These are phyloP conservation scores for Saguinus imperator DNA, from an alignment of 2,113 vertebrate genomes.

Conservation along the genomic window DNA sequence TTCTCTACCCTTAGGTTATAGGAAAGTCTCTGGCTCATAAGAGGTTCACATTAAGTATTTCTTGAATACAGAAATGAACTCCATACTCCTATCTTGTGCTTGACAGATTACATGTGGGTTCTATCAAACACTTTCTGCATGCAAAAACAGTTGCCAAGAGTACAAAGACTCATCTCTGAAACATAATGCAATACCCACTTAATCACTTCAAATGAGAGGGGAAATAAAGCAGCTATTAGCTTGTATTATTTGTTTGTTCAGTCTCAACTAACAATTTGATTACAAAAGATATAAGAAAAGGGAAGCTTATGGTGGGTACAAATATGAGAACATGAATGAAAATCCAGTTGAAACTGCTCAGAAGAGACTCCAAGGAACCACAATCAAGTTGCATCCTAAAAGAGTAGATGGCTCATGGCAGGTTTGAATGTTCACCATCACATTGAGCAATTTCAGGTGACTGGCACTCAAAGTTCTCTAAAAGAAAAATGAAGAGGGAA, in stretches of 20 bases:
- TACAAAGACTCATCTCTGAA: neutral
- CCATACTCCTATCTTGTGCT: neutral
- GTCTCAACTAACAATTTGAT: constrained; percentile 2
- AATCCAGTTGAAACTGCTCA: constrained; percentile 73
- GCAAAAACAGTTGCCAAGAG: neutral
- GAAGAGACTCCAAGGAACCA: constrained; percentile 65
- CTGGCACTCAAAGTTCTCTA: neutral
- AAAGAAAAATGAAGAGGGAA: neutral
- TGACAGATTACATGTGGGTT: neutral
- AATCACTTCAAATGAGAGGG: neutral
- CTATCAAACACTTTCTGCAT: neutral
- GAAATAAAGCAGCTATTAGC: neutral
- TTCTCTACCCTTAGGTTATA: neutral
- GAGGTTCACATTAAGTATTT: neutral
- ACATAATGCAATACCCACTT: neutral
- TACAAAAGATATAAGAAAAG: constrained; percentile 36
- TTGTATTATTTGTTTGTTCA: neutral
- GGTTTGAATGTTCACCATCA: neutral
- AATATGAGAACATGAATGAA: constrained; percentile 76
- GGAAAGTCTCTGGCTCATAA: neutral
- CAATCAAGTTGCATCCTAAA: neutral
- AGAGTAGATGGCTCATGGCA: neutral
- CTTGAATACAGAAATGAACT: neutral
- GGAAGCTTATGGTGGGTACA: constrained; percentile 59
- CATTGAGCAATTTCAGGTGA: neutral